Base-by-base conservation (phyloP, 92 coral and sea anemone species). In the Zoanthus solanderi region DNA sequence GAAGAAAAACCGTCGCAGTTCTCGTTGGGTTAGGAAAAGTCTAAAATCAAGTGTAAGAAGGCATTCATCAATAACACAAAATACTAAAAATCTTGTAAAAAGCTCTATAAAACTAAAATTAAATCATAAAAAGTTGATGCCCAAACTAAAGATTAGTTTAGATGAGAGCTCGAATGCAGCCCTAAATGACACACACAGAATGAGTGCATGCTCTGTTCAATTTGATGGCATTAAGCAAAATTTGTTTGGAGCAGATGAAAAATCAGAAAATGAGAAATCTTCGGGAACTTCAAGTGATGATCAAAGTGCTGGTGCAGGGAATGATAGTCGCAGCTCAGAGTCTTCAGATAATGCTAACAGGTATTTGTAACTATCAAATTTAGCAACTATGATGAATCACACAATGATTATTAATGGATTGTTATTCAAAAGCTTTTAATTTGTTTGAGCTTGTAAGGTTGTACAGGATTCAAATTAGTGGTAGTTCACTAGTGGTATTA, bases 81-180 rank as follows among this genome's bases (percentile, higher is more conserved):
- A 90, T 42, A 42, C 81, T 18, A 69, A 74, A 84, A 87, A 94
- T 44, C 65, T 93, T 13, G 89, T 92, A 29, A 94, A 94, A 75
- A 94, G 98, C 63, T 94, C 98, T 23, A 92, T 94, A 4, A 90
- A 88, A 80, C 50, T 94, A 80, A 92, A 88, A 90, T 89, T 94
- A 23, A 88, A 83, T 2, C 46, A 87, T 12, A 87, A 89, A 23
- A 92, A 90, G 72, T 84, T 94, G 2, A 86, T 94, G 95, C 98
- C 98, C 0, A 88, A 79, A 44, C 78, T 94, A 85, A 92, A 66
- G 60, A n/a, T 79, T 6, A 61, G 75, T 65, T n/a, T 57, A 23
- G 12, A 37, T 81, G 65, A 45, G 14, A 81, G 30, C 46, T 28
- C 71, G 3, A 34, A 0, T 34, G 42, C 42, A 66, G 31, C 44